These are phyloP conservation scores for Pinctada fucata DNA, from an alignment of 2,888 invertebrate species.

Conservation along the genomic window DNA sequence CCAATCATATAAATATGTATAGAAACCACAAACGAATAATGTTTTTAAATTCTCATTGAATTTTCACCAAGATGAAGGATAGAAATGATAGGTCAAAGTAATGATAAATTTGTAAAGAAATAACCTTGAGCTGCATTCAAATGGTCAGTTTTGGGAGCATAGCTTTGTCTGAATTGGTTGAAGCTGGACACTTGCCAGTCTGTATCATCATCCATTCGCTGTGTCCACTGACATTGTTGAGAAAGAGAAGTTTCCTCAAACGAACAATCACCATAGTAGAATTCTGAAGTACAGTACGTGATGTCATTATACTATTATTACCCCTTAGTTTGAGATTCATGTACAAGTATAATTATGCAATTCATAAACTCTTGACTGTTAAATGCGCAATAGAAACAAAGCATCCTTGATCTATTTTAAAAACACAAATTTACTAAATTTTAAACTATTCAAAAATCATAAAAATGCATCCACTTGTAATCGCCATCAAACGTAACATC, in stretches of 20 bases:
- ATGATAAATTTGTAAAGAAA: conserved; percentile 7
- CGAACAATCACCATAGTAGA: conserved; percentile 57
- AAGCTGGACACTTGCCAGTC: conserved; percentile 53
- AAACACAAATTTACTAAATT: no score
- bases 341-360: no score
- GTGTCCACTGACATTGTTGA: conserved; percentile 53
- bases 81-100: neutral
- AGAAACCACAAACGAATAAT: neutral
- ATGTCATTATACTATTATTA: neutral
- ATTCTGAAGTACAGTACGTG: conserved; percentile 42
- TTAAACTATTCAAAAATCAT: no score
- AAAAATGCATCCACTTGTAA: no score
- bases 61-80: neutral
- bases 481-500: no score
- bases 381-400: no score
- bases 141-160: conserved; percentile 57
- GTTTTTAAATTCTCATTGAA: neutral
- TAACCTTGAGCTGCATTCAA: conserved; percentile 50
- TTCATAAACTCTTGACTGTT: no score
- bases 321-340: no score
- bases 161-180: conserved; percentile 39
- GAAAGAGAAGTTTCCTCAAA: conserved; percentile 48
- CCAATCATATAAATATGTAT: neutral
- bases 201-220: conserved; percentile 55
- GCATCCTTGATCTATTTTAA: no score